phyloP scores from a whole-genome alignment of 1,140 invertebrate genomes.

The Luehdorfia chinensis region DNA sequence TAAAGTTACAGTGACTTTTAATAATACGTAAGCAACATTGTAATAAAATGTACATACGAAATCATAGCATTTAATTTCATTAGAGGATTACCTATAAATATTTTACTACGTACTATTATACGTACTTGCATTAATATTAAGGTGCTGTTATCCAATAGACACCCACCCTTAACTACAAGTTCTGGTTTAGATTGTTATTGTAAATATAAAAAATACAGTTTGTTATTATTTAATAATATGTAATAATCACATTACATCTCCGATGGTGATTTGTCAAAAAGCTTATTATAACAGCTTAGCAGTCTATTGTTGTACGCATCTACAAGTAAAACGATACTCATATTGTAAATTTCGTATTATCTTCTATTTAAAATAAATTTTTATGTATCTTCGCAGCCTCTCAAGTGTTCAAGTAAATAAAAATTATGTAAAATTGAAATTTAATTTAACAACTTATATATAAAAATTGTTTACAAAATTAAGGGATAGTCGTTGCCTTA shows the following conservation, averaged over 20 bases:
- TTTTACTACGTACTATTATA: constrained; percentile 46
- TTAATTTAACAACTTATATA: constrained; percentile 39
- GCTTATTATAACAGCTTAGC: constrained; percentile 26
- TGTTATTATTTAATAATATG: constrained; percentile 20
- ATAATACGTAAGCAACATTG: constrained; percentile 42
- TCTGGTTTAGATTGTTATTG: constrained; percentile 17
- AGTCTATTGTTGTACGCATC: constrained; percentile 11
- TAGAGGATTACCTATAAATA: constrained; percentile 33
- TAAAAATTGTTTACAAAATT: constrained; percentile 61
- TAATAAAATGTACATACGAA: constrained; percentile 60
- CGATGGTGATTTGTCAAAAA: constrained; percentile 21
- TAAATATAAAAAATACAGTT: constrained; percentile 21
- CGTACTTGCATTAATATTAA: constrained; percentile 31
- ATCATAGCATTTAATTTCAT: constrained; percentile 41
- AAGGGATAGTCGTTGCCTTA: constrained; percentile 75
- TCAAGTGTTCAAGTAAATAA: constrained; percentile 60
- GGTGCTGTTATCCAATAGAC: constrained; percentile 33
- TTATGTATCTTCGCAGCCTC: constrained; percentile 48
- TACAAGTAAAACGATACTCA: constrained; percentile 18
- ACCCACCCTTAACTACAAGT: constrained; percentile 3
- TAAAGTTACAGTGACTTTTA: constrained; percentile 26
- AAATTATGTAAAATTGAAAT: constrained; percentile 37
- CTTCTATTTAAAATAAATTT: constrained; percentile 32
- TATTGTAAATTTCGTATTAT: constrained; percentile 35
- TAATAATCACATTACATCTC: constrained; percentile 10